Percentiles rank a stretch among this genome's conserved stretches.
These are phyloP conservation scores for Otolemur garnettii DNA, from an alignment of 2,113 vertebrate species.

Conservation along the genomic window DNA sequence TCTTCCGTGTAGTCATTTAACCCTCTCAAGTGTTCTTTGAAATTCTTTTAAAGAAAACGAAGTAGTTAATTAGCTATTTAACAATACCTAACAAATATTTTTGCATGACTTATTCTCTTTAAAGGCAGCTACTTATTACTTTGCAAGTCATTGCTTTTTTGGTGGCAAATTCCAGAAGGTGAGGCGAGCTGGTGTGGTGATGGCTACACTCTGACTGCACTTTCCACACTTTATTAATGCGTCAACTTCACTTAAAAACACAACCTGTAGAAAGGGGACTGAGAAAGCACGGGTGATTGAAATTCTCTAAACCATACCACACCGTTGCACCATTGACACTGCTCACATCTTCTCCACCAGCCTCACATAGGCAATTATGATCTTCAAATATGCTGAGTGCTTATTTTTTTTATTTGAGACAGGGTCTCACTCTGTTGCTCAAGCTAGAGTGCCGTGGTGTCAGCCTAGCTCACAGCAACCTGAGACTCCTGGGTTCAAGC, in stretches of 20 bases:
- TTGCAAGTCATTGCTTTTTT: neutral
- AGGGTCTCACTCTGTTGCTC: no score
- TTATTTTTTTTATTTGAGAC: no score
- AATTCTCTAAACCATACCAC: neutral
- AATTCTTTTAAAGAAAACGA: neutral
- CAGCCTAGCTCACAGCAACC: no score
- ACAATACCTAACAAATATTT: neutral
- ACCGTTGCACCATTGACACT: neutral
- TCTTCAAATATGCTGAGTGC: neutral
- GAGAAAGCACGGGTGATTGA: neutral
- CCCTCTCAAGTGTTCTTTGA: neutral
- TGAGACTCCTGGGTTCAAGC: no score
- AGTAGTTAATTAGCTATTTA: constrained; percentile 17
- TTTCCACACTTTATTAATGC: neutral
- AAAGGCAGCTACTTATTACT: neutral
- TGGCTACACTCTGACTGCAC: neutral
- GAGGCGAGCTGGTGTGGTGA: neutral
- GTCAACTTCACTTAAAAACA: constrained; percentile 32
- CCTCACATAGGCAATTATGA: neutral
- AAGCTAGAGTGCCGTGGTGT: no score
- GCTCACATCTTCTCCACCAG: neutral
- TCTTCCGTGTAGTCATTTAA: neutral
- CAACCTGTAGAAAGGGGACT: neutral
- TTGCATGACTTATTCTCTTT: neutral
- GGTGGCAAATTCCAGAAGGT: neutral